phyloP scores from a whole-genome alignment of 2,888 invertebrate genomes.

The Cyclophora punctaria region DNA sequence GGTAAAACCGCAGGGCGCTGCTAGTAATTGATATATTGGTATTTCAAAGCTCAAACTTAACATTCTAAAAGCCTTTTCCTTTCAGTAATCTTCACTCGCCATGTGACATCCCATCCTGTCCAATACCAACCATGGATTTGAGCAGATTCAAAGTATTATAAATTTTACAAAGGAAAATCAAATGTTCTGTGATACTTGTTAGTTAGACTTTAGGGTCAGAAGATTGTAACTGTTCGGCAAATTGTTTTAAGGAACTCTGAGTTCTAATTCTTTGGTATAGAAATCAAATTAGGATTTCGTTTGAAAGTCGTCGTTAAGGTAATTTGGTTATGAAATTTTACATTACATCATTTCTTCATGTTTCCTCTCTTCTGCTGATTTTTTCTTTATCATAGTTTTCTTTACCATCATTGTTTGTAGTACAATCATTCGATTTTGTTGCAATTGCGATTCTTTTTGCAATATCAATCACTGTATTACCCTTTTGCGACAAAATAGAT shows the following conservation, averaged over 20 bases:
- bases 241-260: too few relatives aligned
- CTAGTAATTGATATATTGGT: too few relatives aligned
- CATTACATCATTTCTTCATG: conserved; percentile 7
- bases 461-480: conserved; percentile 29
- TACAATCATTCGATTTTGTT: conserved; percentile 46
- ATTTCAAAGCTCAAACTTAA: too few relatives aligned
- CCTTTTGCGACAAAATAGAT: conserved; percentile 45
- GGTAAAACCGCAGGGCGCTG: too few relatives aligned
- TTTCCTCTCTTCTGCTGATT: conserved; percentile 2
- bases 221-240: neutral
- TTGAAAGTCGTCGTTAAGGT: neutral
- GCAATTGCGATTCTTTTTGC: conserved; percentile 33
- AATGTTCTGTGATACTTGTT: conserved; percentile 24
- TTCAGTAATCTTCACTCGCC: conserved; percentile 79
- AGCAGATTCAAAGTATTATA: conserved; percentile 73
- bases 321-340: neutral
- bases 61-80: conserved; percentile 22
- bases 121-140: conserved; percentile 78
- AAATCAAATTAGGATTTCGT: conserved; percentile 6
- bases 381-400: neutral
- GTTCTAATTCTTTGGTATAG: too few relatives aligned
- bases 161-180: conserved; percentile 12
- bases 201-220: conserved; percentile 12
- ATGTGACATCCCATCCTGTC: conserved; percentile 66
- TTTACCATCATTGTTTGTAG: neutral